Evolutionary conservation across 2,113 vertebrate species (phyloP).

Genomic region (Tragelaphus imberbis): DNA sequence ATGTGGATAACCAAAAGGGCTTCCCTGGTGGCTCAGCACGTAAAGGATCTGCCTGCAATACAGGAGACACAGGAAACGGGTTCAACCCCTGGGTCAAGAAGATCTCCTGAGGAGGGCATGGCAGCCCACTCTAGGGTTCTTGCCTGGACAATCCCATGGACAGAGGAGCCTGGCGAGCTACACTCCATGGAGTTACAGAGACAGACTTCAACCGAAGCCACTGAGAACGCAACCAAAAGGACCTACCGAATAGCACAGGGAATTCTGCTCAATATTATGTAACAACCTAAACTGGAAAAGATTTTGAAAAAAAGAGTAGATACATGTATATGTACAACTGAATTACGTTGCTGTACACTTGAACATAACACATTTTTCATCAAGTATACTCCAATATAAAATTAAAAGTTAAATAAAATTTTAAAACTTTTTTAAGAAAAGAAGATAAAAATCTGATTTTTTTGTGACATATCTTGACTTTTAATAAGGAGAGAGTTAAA

Average conservation of each 20-base stretch:
- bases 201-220: neutral
- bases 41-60: neutral
- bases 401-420: neutral
- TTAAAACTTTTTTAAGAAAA: neutral
- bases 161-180: neutral
- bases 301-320: neutral
- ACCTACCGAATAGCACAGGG: neutral
- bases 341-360: neutral
- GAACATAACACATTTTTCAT: neutral
- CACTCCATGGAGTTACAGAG: neutral
- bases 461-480: neutral
- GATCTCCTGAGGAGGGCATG: neutral
- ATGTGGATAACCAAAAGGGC: neutral
- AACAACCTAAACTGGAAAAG: neutral
- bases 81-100: neutral
- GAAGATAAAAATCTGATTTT: neutral
- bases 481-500: neutral
- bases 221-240: neutral
- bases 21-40: neutral
- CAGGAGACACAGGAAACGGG: neutral
- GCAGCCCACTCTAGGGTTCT: neutral
- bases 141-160: neutral
- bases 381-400: neutral
- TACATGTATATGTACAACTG: neutral
- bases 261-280: neutral